Base-by-base conservation (phyloP, 2,797 vertebrate species). In the Micropoecilia bifurca region DNA sequence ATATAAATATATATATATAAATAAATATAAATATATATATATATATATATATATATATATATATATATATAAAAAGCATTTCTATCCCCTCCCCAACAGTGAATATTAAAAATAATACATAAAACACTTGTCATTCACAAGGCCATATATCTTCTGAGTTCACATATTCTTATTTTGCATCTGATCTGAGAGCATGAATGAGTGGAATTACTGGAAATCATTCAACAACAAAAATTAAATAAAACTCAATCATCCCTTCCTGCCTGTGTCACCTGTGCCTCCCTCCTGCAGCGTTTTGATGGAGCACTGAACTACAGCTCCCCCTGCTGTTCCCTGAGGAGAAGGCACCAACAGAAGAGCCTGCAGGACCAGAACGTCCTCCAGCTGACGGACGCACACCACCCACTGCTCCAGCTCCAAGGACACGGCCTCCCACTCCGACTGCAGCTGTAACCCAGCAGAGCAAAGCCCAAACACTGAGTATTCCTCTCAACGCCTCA, bases 341-440 rank as follows among this genome's bases (percentile, higher is more conserved):
- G 90, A 76, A 48, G 90, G 80, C 91, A 97, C 94, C 39, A 96
- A 93, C 80, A 99, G 95, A 75, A 99, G 94, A 0, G 97, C 98
- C 94, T 99, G 98, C 79, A 99, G 95, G 50, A 98, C 95, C 80
- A 99, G 92, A 59, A 98, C 96, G n/a, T 99, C 98, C 89, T 99
- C 98, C 79, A 99, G 90, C 93, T 99, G 99, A 39, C 95, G 96
- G 78, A 98, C 95, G 84, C 98, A 94, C 84, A 99, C 98, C 79
- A 94, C 94, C 99, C 99, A 99, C 90, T 99, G 97, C 89, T 99
- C 99, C 46, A 96, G 91, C 92, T 99, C 99, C 77, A 99, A 89
- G 1, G 98, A 99, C 78, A 99, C 97, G 0, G 98, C 96, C 93
- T 99, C 99, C 99, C 99, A 97, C 81, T 97, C 97, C 0, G 93